These are phyloP conservation scores for Myopa tessellatipennis DNA, from an alignment of 2,888 invertebrate genomes.

Conservation along the genomic window DNA sequence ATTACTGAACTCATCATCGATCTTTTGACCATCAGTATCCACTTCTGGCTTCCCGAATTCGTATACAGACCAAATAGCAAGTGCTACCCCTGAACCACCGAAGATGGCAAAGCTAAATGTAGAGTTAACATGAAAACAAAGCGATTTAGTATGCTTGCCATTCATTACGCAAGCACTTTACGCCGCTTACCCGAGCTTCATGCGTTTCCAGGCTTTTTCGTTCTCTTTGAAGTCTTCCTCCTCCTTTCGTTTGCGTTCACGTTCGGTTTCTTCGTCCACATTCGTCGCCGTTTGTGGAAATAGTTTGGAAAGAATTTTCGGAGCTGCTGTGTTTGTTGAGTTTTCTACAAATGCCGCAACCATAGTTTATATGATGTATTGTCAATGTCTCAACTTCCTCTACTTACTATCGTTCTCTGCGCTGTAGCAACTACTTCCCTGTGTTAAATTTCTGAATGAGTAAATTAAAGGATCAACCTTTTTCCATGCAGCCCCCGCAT, in stretches of 20 bases:
- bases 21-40: constrained; percentile 77
- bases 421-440: constrained; percentile 29
- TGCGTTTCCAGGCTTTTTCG: constrained; percentile 78
- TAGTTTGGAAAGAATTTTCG: constrained; percentile 70
- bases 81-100: constrained; percentile 73
- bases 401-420: constrained; percentile 44
- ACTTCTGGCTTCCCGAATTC: constrained; percentile 80
- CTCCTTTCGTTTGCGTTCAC: constrained; percentile 72
- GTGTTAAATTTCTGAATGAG: not conserved
- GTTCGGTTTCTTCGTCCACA: constrained; percentile 69
- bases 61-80: constrained; percentile 74
- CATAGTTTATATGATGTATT: not conserved
- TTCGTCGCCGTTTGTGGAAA: constrained; percentile 72
- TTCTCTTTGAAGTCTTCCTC: constrained; percentile 74
- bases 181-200: constrained; percentile 74
- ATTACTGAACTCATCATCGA: constrained; percentile 80
- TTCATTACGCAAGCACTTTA: constrained; percentile 32
- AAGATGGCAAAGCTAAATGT: constrained; percentile 71
- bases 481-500: constrained; percentile 31
- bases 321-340: constrained; percentile 46
- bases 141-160: not conserved
- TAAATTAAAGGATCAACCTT: not conserved
- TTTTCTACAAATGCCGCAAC: constrained; percentile 44
- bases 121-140: constrained; percentile 9
- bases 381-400: constrained; percentile 10